Conservation (phyloP, 2,113 vertebrate species). For the Galeopterus variegatus region DNA sequence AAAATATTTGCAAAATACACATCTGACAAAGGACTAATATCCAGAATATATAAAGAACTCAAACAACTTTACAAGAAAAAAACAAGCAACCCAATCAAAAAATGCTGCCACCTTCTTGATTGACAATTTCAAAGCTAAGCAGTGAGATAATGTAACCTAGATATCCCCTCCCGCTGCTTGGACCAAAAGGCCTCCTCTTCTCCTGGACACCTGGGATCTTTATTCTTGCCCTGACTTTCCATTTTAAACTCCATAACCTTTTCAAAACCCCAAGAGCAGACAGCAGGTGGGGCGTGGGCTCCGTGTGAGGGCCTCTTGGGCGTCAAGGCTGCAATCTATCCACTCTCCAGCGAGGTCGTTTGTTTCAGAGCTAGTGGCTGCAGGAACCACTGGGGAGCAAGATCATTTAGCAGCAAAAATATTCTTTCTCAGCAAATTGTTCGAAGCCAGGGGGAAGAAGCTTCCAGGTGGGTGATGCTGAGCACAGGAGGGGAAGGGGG, state of each 20-base stretch:
- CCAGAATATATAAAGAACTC: no score
- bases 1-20: no score
- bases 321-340: slow-evolving; percentile 64
- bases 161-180: neutral
- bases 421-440: slow-evolving; percentile 85
- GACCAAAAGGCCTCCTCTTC: neutral
- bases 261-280: neutral
- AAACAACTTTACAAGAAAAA: no score
- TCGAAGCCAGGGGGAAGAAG: slow-evolving; percentile 79
- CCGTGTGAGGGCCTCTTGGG: slow-evolving; percentile 71
- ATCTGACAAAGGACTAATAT: no score
- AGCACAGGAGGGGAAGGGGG: slow-evolving; percentile 71
- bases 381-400: slow-evolving; percentile 78
- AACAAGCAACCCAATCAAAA: no score
- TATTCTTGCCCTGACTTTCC: neutral
- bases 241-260: neutral
- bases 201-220: neutral
- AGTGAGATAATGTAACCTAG: neutral
- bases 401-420: slow-evolving; percentile 84
- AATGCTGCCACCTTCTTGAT: neutral
- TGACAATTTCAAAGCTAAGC: slow-evolving; percentile 52
- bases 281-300: rapidly evolving
- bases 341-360: slow-evolving; percentile 82
- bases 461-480: slow-evolving; percentile 83
- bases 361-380: slow-evolving; percentile 81